Percentiles rank a stretch among this genome's conserved stretches.
phyloP scores from a whole-genome alignment of 2,113 vertebrate genomes.

The Anguilla rostrata region DNA sequence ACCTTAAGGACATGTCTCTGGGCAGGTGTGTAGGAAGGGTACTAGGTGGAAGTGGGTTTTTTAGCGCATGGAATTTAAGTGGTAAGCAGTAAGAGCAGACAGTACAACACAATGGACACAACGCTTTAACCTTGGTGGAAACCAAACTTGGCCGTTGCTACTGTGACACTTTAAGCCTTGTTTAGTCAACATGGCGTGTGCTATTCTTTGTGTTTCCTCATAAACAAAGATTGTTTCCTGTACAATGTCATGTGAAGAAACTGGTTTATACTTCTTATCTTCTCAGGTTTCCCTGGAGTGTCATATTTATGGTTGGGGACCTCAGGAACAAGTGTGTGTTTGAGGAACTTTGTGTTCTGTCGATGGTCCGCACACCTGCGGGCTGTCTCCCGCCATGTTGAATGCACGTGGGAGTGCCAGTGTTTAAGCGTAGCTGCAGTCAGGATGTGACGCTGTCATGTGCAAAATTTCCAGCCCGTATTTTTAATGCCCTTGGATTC shows the following conservation, averaged over 20 bases:
- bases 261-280: constrained; percentile 67
- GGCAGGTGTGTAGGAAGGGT: background rate
- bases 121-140: constrained; percentile 71
- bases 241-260: constrained; percentile 65
- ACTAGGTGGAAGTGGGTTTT: background rate
- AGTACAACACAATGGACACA: constrained; percentile 23
- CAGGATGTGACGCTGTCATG: constrained; percentile 8
- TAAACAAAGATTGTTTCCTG: constrained; percentile 75
- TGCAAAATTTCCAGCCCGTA: background rate
- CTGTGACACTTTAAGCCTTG: constrained; percentile 76
- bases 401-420: background rate
- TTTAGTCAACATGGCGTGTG: constrained; percentile 87
- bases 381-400: constrained; percentile 22
- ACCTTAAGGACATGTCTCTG: background rate
- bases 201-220: constrained; percentile 80
- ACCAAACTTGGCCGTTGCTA: constrained; percentile 67
- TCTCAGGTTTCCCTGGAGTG: constrained; percentile 46
- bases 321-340: constrained; percentile 37
- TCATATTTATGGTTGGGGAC: constrained; percentile 25
- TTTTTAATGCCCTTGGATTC: constrained; percentile 8
- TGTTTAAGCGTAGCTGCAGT: background rate
- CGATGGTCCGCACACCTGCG: constrained; percentile 8
- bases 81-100: background rate
- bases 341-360: constrained; percentile 2
- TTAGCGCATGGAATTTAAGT: background rate